phyloP scores from a whole-genome alignment of 2,797 vertebrate species.

The Enteromius argenteus region DNA sequence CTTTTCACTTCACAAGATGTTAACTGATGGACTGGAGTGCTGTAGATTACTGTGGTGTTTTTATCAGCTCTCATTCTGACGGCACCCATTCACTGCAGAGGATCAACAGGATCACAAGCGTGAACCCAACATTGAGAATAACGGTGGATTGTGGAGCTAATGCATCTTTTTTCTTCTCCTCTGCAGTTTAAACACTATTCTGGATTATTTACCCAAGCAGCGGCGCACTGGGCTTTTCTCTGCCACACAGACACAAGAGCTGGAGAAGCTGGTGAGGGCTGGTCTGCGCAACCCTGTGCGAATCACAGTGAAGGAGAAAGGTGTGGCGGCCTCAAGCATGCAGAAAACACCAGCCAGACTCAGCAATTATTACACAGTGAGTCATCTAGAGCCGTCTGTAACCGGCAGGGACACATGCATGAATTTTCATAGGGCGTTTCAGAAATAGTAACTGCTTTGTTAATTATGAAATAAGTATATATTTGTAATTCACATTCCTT shows the following conservation, averaged over 20 bases:
- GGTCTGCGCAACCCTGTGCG: constrained; percentile 96
- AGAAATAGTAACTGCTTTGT: background rate
- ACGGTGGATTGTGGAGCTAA: background rate
- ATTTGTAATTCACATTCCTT: background rate
- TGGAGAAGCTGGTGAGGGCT: constrained; percentile 94
- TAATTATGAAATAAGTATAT: background rate
- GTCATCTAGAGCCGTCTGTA: constrained; percentile 29
- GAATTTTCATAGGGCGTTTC: background rate
- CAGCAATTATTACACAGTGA: constrained; percentile 92
- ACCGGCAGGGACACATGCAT: background rate
- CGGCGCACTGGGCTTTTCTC: constrained; percentile 95
- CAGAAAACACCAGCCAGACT: constrained; percentile 93
- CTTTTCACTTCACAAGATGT: background rate
- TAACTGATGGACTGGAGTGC: background rate
- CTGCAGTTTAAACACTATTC: constrained; percentile 89
- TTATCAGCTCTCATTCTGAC: background rate
- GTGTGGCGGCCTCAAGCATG: constrained; percentile 77
- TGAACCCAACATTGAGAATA: background rate
- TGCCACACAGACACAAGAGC: constrained; percentile 95
- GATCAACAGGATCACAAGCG: background rate
- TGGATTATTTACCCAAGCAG: constrained; percentile 92
- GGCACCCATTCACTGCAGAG: background rate
- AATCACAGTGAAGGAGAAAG: constrained; percentile 94
- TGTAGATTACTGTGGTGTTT: background rate
- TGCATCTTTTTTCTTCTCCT: background rate